Conservation (phyloP, 2,888 invertebrate genomes). For the Oegoconia quadripuncta region DNA sequence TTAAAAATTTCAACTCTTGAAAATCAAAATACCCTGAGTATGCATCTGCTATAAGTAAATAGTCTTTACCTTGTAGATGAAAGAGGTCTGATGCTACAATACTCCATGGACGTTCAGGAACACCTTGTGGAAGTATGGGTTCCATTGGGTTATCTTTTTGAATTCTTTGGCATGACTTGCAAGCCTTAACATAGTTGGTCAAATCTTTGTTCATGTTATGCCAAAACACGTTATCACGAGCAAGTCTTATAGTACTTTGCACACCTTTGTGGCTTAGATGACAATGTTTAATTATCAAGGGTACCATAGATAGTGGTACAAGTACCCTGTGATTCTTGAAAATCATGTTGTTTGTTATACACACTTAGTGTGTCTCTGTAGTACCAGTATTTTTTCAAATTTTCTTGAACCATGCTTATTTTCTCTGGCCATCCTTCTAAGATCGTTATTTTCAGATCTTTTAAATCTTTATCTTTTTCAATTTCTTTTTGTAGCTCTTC, state of each 20-base stretch:
- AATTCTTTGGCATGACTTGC: slow-evolving; percentile 1
- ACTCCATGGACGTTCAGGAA: slow-evolving; percentile 11
- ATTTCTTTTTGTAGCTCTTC: slow-evolving; percentile 2
- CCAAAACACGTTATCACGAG: slow-evolving; percentile 7
- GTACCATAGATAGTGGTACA: slow-evolving; percentile 4
- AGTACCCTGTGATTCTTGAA: slow-evolving; percentile 11
- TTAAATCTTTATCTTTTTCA: slow-evolving; percentile 6
- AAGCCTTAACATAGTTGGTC: neutral
- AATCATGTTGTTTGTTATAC: slow-evolving; percentile 1
- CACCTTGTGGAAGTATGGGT: slow-evolving; percentile 1
- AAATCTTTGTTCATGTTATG: slow-evolving; percentile 2
- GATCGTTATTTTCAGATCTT: too few relatives aligned
- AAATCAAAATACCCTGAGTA: slow-evolving; percentile 12
- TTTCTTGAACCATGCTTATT: slow-evolving; percentile 3
- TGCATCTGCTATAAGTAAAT: slow-evolving; percentile 8
- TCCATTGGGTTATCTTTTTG: slow-evolving; percentile 11
- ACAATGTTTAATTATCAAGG: slow-evolving; percentile 2
- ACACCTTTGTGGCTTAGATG: slow-evolving; percentile 7
- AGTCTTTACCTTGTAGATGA: slow-evolving; percentile 7
- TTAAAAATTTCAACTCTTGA: neutral
- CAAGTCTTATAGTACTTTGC: slow-evolving; percentile 2
- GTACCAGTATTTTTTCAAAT: slow-evolving; percentile 10
- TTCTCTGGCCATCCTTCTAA: slow-evolving; percentile 12
- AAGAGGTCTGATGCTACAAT: slow-evolving; percentile 12
- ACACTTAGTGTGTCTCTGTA: slow-evolving; percentile 12